These are phyloP conservation scores for Natrix natrix DNA, from an alignment of 2,797 vertebrate species.

Conservation along the genomic window DNA sequence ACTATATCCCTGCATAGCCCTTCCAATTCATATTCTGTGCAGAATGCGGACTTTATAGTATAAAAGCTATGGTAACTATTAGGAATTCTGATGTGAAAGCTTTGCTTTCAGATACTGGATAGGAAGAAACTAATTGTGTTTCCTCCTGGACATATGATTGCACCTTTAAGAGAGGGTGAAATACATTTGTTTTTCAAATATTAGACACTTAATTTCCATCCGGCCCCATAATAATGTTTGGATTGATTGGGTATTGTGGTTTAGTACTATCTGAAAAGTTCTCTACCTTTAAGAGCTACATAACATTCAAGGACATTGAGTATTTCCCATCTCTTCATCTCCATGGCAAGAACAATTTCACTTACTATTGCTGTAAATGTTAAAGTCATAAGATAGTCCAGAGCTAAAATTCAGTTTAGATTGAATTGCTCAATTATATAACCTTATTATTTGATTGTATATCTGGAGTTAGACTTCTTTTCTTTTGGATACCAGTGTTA, in stretches of 20 bases:
- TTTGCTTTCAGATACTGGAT: not conserved
- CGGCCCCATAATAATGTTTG: not conserved
- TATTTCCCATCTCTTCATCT: not conserved
- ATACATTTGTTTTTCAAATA: not conserved
- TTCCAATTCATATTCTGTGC: not conserved
- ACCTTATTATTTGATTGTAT: not conserved
- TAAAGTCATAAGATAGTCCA: not conserved
- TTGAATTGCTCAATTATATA: not conserved
- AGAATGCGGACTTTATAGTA: not conserved
- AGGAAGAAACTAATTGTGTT: not conserved
- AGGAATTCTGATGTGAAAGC: not conserved
- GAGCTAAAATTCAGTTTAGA: not conserved
- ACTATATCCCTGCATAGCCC: not conserved
- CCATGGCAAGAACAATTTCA: not conserved
- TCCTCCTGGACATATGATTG: not conserved
- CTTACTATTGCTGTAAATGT: not conserved
- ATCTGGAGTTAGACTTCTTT: not conserved
- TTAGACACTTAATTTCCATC: not conserved
- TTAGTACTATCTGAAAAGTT: not conserved
- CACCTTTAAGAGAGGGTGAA: not conserved
- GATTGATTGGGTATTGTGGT: not conserved
- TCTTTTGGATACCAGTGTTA: not conserved
- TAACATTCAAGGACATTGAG: not conserved
- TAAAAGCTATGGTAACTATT: not conserved
- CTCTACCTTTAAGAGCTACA: not conserved